These are phyloP conservation scores for Drosophila ezoana DNA, from an alignment of 2,888 invertebrate genomes.

Conservation along the genomic window DNA sequence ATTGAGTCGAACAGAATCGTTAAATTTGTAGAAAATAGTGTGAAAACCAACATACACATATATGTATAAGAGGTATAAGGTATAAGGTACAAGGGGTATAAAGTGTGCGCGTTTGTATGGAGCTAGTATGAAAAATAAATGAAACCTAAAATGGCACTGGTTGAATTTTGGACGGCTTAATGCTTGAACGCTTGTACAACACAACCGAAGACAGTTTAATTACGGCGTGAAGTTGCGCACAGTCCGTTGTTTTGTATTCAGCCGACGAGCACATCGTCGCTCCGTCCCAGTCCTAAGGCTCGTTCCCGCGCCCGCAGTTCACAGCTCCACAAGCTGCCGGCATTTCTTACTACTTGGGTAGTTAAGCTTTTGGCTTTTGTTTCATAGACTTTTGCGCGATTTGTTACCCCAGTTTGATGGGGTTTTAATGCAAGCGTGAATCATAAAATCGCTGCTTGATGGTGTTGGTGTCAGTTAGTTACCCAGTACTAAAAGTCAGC, in stretches of 20 bases:
- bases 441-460: constrained; percentile 66
- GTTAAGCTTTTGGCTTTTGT: constrained; percentile 36
- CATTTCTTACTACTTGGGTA: constrained; percentile 27
- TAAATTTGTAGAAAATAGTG: constrained; percentile 78
- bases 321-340: constrained; percentile 1
- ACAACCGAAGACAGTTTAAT: constrained; percentile 78
- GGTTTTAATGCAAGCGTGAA: constrained; percentile 75
- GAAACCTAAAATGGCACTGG: constrained; percentile 71
- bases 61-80: not conserved
- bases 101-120: not conserved
- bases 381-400: constrained; percentile 49
- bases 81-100: not conserved
- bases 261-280: constrained; percentile 21
- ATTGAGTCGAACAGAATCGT: constrained; percentile 67
- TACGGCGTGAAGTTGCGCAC: constrained; percentile 77
- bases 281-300: not conserved
- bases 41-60: constrained; percentile 60
- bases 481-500: constrained; percentile 19
- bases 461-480: constrained; percentile 43
- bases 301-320: not conserved
- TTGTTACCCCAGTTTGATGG: constrained; percentile 63
- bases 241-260: constrained; percentile 53
- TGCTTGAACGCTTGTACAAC: constrained; percentile 60
- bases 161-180: constrained; percentile 70
- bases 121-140: constrained; percentile 54